Percentiles rank a stretch among this genome's conserved stretches.
Evolutionary conservation across 2,113 vertebrate genomes (phyloP).

Genomic region (Pica pica): DNA sequence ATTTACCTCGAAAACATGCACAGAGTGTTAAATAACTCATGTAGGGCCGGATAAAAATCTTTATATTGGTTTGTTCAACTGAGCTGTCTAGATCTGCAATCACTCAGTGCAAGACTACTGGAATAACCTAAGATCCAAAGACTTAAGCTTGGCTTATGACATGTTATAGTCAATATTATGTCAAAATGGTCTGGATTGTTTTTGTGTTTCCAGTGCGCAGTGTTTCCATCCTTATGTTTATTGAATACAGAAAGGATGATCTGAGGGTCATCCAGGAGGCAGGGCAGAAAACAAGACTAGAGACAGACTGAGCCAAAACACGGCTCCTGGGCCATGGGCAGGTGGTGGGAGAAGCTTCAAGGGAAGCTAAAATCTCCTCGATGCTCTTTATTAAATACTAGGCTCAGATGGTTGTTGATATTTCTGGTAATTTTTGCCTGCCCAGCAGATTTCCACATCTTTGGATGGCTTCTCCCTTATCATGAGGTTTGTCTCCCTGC

Average conservation of each 20-base stretch:
- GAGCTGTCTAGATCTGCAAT: background rate
- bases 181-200: background rate
- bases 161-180: background rate
- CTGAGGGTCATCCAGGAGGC: background rate
- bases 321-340: background rate
- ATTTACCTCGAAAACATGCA: background rate
- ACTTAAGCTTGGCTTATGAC: background rate
- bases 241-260: background rate
- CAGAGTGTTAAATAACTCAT: background rate
- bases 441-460: background rate
- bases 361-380: background rate
- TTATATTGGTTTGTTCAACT: background rate
- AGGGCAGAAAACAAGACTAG: background rate
- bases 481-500: background rate
- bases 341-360: background rate
- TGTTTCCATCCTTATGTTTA: background rate
- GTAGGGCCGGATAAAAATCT: background rate
- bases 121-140: background rate
- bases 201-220: background rate
- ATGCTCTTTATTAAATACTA: background rate
- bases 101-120: background rate
- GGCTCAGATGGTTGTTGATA: fast-evolving
- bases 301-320: background rate
- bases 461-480: background rate
- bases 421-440: background rate